These are phyloP conservation scores for Montipora sp. DNA, from an alignment of 64 coral and sea anemone species.

Conservation along the genomic window DNA sequence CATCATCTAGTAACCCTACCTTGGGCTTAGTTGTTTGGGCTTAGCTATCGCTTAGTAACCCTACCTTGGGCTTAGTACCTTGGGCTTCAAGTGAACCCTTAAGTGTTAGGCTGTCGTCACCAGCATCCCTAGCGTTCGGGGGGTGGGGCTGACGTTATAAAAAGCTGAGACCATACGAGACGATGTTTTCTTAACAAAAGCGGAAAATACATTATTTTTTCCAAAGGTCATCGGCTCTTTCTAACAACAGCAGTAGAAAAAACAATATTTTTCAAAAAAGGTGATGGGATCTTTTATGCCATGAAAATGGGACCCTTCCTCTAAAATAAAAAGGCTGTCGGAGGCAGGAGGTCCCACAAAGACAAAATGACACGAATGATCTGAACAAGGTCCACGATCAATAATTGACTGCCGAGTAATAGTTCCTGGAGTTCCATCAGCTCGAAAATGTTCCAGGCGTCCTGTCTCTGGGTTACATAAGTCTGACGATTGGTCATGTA, in stretches of 20 bases:
- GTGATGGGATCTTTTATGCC: constrained; percentile 1
- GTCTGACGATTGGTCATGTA: not conserved
- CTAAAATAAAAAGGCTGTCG: not conserved
- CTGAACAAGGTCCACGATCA: not conserved
- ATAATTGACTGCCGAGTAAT: not conserved
- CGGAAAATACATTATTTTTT: too few relatives aligned
- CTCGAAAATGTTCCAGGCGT: constrained; percentile 6
- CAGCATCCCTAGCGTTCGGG: too few relatives aligned
- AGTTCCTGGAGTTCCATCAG: not conserved
- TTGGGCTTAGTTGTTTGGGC: too few relatives aligned
- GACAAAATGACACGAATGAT: not conserved
- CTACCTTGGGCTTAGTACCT: too few relatives aligned
- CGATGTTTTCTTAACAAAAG: too few relatives aligned
- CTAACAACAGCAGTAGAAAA: not conserved
- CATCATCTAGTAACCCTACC: too few relatives aligned
- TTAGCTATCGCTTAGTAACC: too few relatives aligned
- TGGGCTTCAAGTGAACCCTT: too few relatives aligned
- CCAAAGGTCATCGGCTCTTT: not conserved
- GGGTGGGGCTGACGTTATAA: too few relatives aligned
- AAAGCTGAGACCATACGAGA: not conserved
- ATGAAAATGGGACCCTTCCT: constrained; percentile 1
- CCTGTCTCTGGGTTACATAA: not conserved
- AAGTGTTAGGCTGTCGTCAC: too few relatives aligned
- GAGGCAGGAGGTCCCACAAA: not conserved
- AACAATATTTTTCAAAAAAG: not conserved